These are phyloP conservation scores for Synanthedon formicaeformis DNA, from an alignment of 2,888 invertebrate genomes.

Conservation along the genomic window DNA sequence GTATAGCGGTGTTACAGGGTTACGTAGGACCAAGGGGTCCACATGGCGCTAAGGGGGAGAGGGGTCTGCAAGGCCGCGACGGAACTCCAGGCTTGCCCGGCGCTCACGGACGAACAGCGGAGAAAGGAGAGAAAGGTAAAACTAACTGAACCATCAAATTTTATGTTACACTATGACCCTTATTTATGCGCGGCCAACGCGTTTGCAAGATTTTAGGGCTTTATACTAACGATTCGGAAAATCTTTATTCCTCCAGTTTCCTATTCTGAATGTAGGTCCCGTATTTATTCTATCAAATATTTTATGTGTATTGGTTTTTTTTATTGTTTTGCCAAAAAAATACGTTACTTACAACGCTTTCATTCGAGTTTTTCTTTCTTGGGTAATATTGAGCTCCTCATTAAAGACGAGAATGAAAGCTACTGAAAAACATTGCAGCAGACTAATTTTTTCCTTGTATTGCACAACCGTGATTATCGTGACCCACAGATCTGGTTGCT, in stretches of 20 bases:
- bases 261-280: not conserved
- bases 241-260: conserved; percentile 54
- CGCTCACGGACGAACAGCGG: conserved; percentile 72
- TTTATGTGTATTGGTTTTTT: not conserved
- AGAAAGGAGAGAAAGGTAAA: conserved; percentile 81
- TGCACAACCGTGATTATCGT: too few species aligned
- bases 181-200: conserved; percentile 56
- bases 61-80: conserved; percentile 75
- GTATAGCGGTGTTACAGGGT: conserved; percentile 60
- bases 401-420: too few species aligned
- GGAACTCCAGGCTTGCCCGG: conserved; percentile 75
- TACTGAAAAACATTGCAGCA: too few species aligned
- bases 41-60: conserved; percentile 76
- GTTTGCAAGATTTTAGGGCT: conserved; percentile 59
- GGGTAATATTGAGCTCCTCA: too few species aligned
- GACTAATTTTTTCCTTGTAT: too few species aligned
- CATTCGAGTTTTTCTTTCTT: too few species aligned
- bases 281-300: not conserved
- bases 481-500: too few species aligned
- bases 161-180: conserved; percentile 62
- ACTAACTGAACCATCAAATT: conserved; percentile 65
- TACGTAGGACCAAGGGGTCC: conserved; percentile 67
- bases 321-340: not conserved
- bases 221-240: conserved; percentile 60
- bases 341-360: too few species aligned